A percentile compares a stretch with the other conserved stretches of the same genome.
These are phyloP conservation scores for Cerceris rybyensis DNA, from an alignment of 2,888 invertebrate genomes.

Conservation along the genomic window DNA sequence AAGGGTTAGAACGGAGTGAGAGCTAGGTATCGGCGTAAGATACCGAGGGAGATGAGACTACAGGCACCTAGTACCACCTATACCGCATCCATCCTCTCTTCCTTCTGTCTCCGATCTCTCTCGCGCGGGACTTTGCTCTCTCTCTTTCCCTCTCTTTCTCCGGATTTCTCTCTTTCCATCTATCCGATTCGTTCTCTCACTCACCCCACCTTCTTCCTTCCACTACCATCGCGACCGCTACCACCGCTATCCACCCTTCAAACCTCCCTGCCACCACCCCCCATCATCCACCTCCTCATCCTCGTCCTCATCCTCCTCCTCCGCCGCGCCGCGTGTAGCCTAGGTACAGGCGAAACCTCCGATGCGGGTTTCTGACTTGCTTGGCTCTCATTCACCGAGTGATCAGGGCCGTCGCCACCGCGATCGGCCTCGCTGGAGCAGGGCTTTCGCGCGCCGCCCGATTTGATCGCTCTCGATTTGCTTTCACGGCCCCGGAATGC, in stretches of 20 bases:
- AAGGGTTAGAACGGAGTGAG: slow-evolving; percentile 77
- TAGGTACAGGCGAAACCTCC: slow-evolving; percentile 66
- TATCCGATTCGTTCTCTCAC: slow-evolving; percentile 56
- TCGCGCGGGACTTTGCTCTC: slow-evolving; percentile 13
- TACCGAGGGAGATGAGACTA: slow-evolving; percentile 73
- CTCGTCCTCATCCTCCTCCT: slow-evolving; percentile 37
- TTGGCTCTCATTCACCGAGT: slow-evolving; percentile 76
- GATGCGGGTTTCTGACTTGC: slow-evolving; percentile 75
- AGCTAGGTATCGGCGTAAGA: slow-evolving; percentile 74
- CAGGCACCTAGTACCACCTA: slow-evolving; percentile 66
- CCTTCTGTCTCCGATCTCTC: slow-evolving; percentile 64
- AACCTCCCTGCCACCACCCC: slow-evolving; percentile 54
- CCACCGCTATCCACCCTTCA: slow-evolving; percentile 69
- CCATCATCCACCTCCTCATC: slow-evolving; percentile 29
- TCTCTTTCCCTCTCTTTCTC: slow-evolving; percentile 30
- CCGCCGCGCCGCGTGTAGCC: slow-evolving; percentile 50
- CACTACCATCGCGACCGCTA: slow-evolving; percentile 55
- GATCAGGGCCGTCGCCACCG: slow-evolving; percentile 59
- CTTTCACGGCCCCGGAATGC: slow-evolving; percentile 18
- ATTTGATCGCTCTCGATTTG: slow-evolving; percentile 42
- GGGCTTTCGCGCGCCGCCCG: slow-evolving; percentile 33
- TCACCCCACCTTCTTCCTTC: slow-evolving; percentile 64
- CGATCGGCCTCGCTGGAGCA: slow-evolving; percentile 45
- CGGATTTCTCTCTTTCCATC: slow-evolving; percentile 70
- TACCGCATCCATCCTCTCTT: slow-evolving; percentile 42